These are phyloP conservation scores for Hirtodrosophila duncani DNA, from an alignment of 2,888 invertebrate genomes.

Conservation along the genomic window DNA sequence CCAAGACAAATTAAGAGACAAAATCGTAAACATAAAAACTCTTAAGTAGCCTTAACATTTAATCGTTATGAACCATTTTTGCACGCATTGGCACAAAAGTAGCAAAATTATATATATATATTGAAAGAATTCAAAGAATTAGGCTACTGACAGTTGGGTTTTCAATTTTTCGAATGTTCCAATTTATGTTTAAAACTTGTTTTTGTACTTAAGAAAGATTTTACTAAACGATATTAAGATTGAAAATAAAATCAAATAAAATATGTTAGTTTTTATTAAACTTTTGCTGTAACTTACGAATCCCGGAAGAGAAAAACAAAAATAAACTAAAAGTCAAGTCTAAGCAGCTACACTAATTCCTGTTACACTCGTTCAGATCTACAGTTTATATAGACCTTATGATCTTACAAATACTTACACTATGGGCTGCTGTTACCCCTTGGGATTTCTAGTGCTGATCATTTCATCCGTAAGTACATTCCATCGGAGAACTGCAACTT, in stretches of 20 bases:
- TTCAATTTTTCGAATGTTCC: slow-evolving; percentile 2
- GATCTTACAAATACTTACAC: background rate
- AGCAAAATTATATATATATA: slow-evolving; percentile 44
- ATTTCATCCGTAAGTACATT: too few species aligned
- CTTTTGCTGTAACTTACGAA: slow-evolving; percentile 58
- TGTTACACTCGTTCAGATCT: too few species aligned
- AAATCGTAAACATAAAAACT: slow-evolving; percentile 7
- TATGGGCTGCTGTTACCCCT: background rate
- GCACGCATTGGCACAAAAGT: slow-evolving; percentile 60
- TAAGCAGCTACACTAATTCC: slow-evolving; percentile 18
- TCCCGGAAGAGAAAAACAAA: slow-evolving; percentile 46
- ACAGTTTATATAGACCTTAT: too few species aligned
- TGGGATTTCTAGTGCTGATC: background rate
- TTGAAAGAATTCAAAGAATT: slow-evolving; percentile 11
- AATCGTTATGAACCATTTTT: slow-evolving; percentile 46
- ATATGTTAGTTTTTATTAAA: slow-evolving; percentile 43
- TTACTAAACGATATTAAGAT: slow-evolving; percentile 25
- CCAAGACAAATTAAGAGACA: slow-evolving; percentile 33
- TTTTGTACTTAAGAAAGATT: slow-evolving; percentile 56
- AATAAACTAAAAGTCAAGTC: slow-evolving; percentile 48
- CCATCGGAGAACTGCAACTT: too few species aligned
- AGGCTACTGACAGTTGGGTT: slow-evolving; percentile 28
- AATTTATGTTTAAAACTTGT: slow-evolving; percentile 23
- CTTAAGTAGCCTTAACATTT: slow-evolving; percentile 21
- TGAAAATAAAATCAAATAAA: slow-evolving; percentile 15